phyloP scores from a whole-genome alignment of 2,113 vertebrate genomes.

The Bufo bufo region DNA sequence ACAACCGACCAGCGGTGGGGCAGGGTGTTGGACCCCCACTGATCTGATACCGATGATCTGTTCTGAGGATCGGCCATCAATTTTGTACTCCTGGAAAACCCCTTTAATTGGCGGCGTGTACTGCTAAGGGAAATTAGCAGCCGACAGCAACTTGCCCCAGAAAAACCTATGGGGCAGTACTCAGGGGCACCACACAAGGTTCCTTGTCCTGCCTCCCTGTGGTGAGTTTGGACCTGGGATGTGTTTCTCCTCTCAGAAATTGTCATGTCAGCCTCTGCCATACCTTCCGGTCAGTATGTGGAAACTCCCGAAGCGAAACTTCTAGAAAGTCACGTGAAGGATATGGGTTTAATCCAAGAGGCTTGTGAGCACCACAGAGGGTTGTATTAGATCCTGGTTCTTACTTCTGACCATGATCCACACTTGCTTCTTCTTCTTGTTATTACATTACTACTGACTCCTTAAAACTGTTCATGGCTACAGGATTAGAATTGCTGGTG shows the following conservation, averaged over 20 bases:
- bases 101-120: no score
- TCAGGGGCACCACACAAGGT: background rate
- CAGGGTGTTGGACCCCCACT: no score
- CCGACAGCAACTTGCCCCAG: background rate
- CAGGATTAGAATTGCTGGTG: background rate
- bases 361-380: slow-evolving; percentile 3
- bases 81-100: no score
- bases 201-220: background rate
- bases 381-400: background rate
- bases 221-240: no score
- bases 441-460: background rate
- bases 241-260: background rate
- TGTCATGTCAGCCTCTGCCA: background rate
- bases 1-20: no score
- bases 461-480: background rate
- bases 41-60: no score
- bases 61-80: no score
- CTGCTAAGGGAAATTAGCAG: background rate
- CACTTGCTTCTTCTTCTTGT: background rate
- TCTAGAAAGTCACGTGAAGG: slow-evolving; percentile 19
- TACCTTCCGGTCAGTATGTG: background rate
- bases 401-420: background rate
- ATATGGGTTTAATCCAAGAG: background rate
- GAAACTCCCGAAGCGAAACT: background rate
- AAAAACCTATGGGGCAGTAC: background rate